phyloP scores from a whole-genome alignment of 1,140 invertebrate genomes.

The Triops cancriformis region DNA sequence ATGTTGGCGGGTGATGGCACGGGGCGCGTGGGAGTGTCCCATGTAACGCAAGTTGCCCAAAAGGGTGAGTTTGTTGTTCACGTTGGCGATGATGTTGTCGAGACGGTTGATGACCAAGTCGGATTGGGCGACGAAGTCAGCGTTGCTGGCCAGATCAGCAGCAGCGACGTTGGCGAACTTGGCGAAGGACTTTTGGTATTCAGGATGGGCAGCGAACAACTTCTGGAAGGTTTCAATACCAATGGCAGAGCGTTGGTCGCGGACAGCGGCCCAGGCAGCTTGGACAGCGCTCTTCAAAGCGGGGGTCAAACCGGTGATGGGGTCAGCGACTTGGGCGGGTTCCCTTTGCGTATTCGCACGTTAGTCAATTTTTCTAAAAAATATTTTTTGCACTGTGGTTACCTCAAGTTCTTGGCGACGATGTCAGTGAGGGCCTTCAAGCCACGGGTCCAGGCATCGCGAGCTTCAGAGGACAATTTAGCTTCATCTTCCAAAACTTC shows the following conservation, averaged over 20 bases:
- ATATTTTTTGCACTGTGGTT: background rate
- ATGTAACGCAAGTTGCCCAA: slow-evolving; percentile 52
- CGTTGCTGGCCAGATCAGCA: background rate
- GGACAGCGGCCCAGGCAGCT: too few species aligned
- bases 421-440: slow-evolving; percentile 34
- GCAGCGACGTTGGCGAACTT: slow-evolving; percentile 17
- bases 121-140: background rate
- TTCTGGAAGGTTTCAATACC: slow-evolving; percentile 39
- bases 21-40: slow-evolving; percentile 49
- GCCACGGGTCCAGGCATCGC: background rate
- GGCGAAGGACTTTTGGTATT: slow-evolving; percentile 50
- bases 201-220: slow-evolving; percentile 53
- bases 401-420: slow-evolving; percentile 25
- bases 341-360: too few species aligned
- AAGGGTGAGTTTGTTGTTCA: slow-evolving; percentile 53
- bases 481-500: slow-evolving; percentile 1
- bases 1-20: slow-evolving; percentile 41
- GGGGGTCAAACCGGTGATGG: too few species aligned
- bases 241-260: too few species aligned
- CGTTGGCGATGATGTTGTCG: slow-evolving; percentile 49
- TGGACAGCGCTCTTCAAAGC: too few species aligned
- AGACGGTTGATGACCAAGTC: slow-evolving; percentile 15
- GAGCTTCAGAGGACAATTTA: background rate
- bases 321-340: too few species aligned
- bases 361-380: background rate